A percentile compares a stretch with the other conserved stretches of the same genome.
Evolutionary conservation across 2,888 invertebrate genomes (phyloP).

Genomic region (Thyatira batis): DNA sequence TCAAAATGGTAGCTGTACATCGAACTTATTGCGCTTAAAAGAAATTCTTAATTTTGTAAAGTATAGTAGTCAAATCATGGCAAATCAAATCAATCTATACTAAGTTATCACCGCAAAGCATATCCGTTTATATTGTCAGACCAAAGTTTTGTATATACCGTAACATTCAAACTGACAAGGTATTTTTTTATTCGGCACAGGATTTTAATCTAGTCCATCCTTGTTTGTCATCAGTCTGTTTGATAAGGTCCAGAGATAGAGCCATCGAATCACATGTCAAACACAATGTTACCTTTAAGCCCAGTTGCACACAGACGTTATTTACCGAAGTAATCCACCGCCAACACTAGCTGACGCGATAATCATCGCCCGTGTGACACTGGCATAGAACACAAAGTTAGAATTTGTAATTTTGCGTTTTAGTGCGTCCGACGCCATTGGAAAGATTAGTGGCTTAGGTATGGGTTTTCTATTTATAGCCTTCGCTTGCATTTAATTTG

Average conservation of each 20-base stretch:
- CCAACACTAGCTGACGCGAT: background rate
- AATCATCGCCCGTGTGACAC: background rate
- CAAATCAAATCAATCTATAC: too few species aligned
- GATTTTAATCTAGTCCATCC: too few species aligned
- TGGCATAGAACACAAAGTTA: background rate
- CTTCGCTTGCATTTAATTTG: slow-evolving; percentile 7
- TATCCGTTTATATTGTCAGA: too few species aligned
- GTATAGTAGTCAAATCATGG: too few species aligned
- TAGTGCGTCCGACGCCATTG: slow-evolving; percentile 6
- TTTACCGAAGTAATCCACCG: background rate
- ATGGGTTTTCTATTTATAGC: slow-evolving; percentile 16
- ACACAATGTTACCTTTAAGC: background rate
- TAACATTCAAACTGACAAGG: too few species aligned
- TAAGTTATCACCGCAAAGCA: too few species aligned
- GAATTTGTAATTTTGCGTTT: background rate
- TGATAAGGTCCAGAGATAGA: background rate
- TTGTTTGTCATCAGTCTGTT: too few species aligned
- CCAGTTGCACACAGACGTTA: background rate
- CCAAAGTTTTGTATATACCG: too few species aligned
- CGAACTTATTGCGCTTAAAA: too few species aligned
- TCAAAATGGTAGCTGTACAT: too few species aligned
- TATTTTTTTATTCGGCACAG: too few species aligned
- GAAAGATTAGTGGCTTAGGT: slow-evolving; percentile 19
- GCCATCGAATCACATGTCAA: background rate
- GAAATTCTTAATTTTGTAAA: too few species aligned